Evolutionary conservation across 2,888 invertebrate species (phyloP).

Genomic region (Trimorus sp.): DNA sequence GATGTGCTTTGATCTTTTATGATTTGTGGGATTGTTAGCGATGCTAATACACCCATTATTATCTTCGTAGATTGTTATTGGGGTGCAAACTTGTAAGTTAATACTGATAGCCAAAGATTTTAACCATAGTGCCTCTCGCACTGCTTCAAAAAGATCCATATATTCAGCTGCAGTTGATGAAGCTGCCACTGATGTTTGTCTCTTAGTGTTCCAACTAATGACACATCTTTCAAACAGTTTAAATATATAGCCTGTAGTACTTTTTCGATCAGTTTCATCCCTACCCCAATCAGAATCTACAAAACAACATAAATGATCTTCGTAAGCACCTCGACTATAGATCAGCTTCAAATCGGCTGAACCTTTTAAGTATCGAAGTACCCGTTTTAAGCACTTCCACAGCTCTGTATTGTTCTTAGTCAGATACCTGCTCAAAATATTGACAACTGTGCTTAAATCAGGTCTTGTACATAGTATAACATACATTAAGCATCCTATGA

Average conservation of each 20-base stretch:
- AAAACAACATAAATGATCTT: constrained; percentile 2
- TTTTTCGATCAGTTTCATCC: constrained; percentile 2
- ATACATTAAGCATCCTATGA: constrained; percentile 32
- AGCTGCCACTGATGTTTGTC: constrained; percentile 1
- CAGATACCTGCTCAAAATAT: constrained; percentile 34
- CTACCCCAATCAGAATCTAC: constrained; percentile 16
- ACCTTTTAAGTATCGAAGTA: constrained; percentile 21
- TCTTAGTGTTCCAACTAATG: constrained; percentile 12
- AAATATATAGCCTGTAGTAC: constrained; percentile 4
- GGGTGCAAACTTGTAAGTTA: neutral
- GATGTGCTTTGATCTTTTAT: constrained; percentile 61
- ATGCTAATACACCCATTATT: constrained; percentile 8
- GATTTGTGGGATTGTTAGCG: constrained; percentile 10
- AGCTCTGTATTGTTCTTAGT: constrained; percentile 31
- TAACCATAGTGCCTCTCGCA: constrained; percentile 13
- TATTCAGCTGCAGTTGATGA: constrained; percentile 20
- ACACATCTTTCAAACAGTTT: constrained; percentile 2
- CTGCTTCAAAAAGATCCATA: constrained; percentile 1
- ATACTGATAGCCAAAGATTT: constrained; percentile 5
- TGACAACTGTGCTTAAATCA: constrained; percentile 31
- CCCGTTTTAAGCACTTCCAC: constrained; percentile 26
- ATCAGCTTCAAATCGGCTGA: constrained; percentile 18
- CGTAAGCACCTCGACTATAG: neutral
- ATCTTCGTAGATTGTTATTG: constrained; percentile 6
- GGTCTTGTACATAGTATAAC: constrained; percentile 30